A percentile compares a stretch with the other conserved stretches of the same genome.
phyloP scores from a whole-genome alignment of 2,113 vertebrate genomes.

The Campylorhamphus procurvoides region DNA sequence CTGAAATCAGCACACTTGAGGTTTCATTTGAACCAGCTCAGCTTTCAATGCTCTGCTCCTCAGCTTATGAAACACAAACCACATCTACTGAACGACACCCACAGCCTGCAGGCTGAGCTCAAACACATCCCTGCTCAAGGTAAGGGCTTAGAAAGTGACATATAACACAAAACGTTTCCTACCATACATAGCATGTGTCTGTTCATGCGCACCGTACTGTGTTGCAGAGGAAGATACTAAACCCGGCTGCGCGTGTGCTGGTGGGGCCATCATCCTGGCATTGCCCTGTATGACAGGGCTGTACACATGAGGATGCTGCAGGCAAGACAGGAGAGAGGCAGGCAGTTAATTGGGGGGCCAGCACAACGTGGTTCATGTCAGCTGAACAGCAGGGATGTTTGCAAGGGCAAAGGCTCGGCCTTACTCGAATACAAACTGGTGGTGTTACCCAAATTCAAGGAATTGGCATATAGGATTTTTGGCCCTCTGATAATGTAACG shows the following conservation, averaged over 20 bases:
- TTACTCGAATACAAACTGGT: accelerated
- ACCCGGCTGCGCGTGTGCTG: constrained; percentile 88
- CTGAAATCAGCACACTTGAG: constrained; percentile 63
- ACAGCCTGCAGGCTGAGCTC: constrained; percentile 27
- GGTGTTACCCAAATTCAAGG: background rate
- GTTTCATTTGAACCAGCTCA: constrained; percentile 55
- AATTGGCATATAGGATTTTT: background rate
- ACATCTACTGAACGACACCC: constrained; percentile 24
- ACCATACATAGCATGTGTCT: constrained; percentile 99
- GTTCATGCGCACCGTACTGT: constrained; percentile 92
- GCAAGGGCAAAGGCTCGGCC: background rate
- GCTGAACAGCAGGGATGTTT: accelerated
- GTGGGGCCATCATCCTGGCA: constrained; percentile 94
- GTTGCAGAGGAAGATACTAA: constrained; percentile 91
- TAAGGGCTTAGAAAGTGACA: constrained; percentile 58
- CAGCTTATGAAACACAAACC: constrained; percentile 39
- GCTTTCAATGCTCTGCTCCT: constrained; percentile 62
- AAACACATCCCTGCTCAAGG: constrained; percentile 43
- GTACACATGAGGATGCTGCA: constrained; percentile 94
- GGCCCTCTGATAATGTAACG: background rate
- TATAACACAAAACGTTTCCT: constrained; percentile 76
- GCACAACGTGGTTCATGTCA: background rate
- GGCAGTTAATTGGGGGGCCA: background rate
- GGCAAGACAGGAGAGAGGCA: background rate
- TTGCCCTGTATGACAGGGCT: constrained; percentile 94